Conservation (phyloP, 2,797 vertebrate species). For the Cetoscarus ocellatus region DNA sequence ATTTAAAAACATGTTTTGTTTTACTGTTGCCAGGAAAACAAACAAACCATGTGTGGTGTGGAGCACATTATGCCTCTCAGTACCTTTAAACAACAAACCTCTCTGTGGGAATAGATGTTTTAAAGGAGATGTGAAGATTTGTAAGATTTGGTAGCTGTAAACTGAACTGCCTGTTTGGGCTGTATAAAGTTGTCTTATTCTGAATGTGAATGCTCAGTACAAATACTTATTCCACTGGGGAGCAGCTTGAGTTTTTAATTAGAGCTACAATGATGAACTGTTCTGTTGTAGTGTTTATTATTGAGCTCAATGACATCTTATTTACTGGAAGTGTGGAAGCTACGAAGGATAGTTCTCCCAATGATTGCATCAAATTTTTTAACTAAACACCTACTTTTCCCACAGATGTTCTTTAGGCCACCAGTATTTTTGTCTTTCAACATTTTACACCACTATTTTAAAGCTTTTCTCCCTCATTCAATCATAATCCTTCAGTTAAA, state of each 20-base stretch:
- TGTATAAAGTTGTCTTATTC: no score
- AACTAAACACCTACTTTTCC: no score
- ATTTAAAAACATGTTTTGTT: slow-evolving; percentile 28
- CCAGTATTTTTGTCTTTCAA: no score
- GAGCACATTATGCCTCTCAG: not conserved
- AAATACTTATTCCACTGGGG: slow-evolving; percentile 27
- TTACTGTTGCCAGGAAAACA: slow-evolving; percentile 12
- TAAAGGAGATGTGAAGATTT: slow-evolving; percentile 1
- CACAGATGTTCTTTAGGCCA: no score
- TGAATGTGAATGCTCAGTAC: not conserved
- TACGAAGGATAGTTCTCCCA: slow-evolving; percentile 13
- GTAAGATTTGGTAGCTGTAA: no score
- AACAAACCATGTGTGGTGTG: slow-evolving; percentile 9
- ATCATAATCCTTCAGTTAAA: no score
- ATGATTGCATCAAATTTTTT: no score
- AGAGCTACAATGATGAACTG: slow-evolving; percentile 28
- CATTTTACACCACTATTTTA: no score
- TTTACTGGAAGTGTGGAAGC: slow-evolving; percentile 33
- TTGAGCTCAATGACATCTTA: slow-evolving; percentile 19
- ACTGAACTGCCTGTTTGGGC: no score
- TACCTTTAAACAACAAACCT: slow-evolving; percentile 6
- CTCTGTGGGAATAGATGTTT: slow-evolving; percentile 17
- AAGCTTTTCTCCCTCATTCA: no score
- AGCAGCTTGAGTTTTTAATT: slow-evolving; percentile 31
- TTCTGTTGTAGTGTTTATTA: slow-evolving; percentile 24